Base-by-base conservation (phyloP, 2,113 vertebrate species). In the Thalassarche chlororhynchos region DNA sequence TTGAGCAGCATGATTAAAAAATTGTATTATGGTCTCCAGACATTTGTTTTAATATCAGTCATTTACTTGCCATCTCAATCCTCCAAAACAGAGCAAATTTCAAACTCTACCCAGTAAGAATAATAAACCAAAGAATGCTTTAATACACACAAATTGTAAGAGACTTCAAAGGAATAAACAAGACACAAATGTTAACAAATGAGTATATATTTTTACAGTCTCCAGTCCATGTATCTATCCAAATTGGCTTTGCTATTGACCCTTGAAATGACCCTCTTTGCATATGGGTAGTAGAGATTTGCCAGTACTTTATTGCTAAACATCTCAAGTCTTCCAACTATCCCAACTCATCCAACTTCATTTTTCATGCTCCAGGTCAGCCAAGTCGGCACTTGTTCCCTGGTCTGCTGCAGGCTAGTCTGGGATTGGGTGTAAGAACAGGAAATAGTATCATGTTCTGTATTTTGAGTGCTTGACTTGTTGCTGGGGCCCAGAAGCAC, bases 401-500 rank as follows among this genome's bases (percentile, higher is more conserved):
- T 49, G 64, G 5, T 62, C 46, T 89, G 31, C 55, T 89, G n/a
- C 47, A 82, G 70, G 52, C 9, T 40, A 12, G 16, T 40, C 17
- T 31, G 21, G 51, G 42, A 28, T 21, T 0, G 0, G 4, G 8
- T 51, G 2, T 68, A 75, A 87, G 42, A 87, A 36, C 17, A 46
- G 38, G 18, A 70, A 78, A 78, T 28, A 52, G 19, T 23, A 23
- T 5, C 1, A 8, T 28, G 25, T 57, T 65, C 28, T 70, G 26
- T 18, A 15, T 83, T 71, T 79, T 49, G n/a, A 57, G 31, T 47
- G 19, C 36, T 31, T 61, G 21, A 13, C 3, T 38, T 82, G 16
- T 61, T 81, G 14, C 18, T 46, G 10, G 8, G 18, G 7, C 12
- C 15, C 19, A 62, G 29, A 77, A 81, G 8, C 52, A 70, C 15